These are phyloP conservation scores for Pogonomyrmex barbatus DNA, from an alignment of 1,140 invertebrate species.

Conservation along the genomic window DNA sequence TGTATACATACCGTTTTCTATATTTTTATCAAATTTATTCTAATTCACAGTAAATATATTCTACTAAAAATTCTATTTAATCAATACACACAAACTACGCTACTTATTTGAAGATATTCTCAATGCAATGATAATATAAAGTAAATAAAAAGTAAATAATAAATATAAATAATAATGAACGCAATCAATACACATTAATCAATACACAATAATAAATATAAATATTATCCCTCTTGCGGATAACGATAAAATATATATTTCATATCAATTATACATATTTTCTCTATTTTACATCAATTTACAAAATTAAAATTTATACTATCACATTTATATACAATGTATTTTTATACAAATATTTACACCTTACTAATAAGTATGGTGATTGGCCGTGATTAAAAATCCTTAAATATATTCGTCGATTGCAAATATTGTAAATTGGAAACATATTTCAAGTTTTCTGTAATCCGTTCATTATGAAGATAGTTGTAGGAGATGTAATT, in stretches of 20 bases:
- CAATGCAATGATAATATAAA: background rate
- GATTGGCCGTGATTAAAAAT: background rate
- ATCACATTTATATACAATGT: background rate
- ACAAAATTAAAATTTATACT: background rate
- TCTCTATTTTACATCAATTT: background rate
- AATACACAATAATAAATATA: background rate
- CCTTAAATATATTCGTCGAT: slow-evolving; percentile 34
- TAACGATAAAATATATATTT: background rate
- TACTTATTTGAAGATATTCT: background rate
- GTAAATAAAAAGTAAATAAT: background rate
- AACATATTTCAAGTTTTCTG: slow-evolving; percentile 66
- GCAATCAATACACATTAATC: too few relatives aligned
- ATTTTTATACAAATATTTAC: slow-evolving; percentile 12
- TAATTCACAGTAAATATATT: background rate
- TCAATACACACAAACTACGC: background rate
- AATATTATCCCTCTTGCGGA: background rate
- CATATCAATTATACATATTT: background rate
- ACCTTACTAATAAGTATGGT: slow-evolving; percentile 29
- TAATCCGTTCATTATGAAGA: slow-evolving; percentile 71
- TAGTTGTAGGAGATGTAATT: slow-evolving; percentile 71
- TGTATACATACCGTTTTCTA: background rate
- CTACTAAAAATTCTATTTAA: background rate
- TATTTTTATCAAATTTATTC: background rate
- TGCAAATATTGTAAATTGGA: slow-evolving; percentile 18
- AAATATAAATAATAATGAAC: background rate